Evolutionary conservation across 2,888 invertebrate genomes (phyloP).

Genomic region (Quadriops clusia): DNA sequence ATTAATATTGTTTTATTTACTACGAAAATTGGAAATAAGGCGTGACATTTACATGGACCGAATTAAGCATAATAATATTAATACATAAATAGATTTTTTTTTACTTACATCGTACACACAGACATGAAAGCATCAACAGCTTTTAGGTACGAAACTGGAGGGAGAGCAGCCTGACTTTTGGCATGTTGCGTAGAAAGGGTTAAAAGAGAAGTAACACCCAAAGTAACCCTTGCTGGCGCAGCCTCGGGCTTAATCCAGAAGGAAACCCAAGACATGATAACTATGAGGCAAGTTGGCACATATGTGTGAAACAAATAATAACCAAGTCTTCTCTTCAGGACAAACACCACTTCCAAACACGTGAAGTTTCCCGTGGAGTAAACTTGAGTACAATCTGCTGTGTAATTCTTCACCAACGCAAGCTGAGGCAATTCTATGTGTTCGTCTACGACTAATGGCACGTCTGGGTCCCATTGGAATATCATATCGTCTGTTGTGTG

Average conservation of each 20-base stretch:
- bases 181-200: conserved; percentile 87
- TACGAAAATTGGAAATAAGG: too few relatives aligned
- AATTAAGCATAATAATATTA: too few relatives aligned
- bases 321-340: conserved; percentile 75
- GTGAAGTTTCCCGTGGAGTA: conserved; percentile 91
- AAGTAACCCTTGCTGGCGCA: conserved; percentile 82
- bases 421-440: conserved; percentile 86
- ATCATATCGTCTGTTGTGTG: conserved; percentile 90
- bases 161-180: conserved; percentile 84
- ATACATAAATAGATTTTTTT: too few relatives aligned
- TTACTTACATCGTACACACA: conserved; percentile 71
- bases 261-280: conserved; percentile 93
- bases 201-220: conserved; percentile 81
- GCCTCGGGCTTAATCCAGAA: conserved; percentile 95
- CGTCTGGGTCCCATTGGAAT: conserved; percentile 87
- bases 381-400: conserved; percentile 84
- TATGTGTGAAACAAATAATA: conserved; percentile 91
- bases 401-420: conserved; percentile 71
- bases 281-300: conserved; percentile 86
- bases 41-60: too few relatives aligned
- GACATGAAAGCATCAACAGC: conserved; percentile 91
- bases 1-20: too few relatives aligned
- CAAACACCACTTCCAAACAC: conserved; percentile 82
- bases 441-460: conserved; percentile 78
- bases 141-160: conserved; percentile 87